Conservation (phyloP, 1,140 invertebrate species). For the Brachionus sp. region DNA sequence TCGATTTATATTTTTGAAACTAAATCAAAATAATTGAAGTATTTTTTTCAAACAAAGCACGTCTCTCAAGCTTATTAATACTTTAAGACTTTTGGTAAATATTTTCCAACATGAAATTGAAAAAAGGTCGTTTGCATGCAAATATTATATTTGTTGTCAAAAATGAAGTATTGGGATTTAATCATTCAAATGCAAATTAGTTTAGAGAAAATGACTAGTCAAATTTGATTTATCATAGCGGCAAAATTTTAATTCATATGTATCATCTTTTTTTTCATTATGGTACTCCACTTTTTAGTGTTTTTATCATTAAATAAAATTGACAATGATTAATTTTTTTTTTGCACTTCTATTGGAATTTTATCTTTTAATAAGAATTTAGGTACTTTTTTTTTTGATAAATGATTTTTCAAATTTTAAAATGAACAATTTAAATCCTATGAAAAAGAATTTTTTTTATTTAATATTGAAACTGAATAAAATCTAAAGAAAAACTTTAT, state of each 20-base stretch:
- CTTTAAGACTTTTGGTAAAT: not conserved
- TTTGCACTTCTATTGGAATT: too few relatives aligned
- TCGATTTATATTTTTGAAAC: not conserved
- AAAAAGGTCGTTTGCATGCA: not conserved
- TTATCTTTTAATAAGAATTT: too few relatives aligned
- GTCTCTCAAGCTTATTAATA: not conserved
- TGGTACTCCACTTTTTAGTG: too few relatives aligned
- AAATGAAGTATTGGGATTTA: not conserved
- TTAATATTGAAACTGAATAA: not conserved
- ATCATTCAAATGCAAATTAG: not conserved
- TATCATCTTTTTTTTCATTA: not conserved
- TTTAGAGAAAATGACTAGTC: not conserved
- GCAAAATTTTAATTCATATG: not conserved
- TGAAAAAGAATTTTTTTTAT: not conserved
- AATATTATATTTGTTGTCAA: not conserved
- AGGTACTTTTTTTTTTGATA: too few relatives aligned
- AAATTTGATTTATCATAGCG: not conserved
- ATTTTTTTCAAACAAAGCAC: not conserved
- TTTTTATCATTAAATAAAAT: too few relatives aligned
- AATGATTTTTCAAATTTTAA: too few relatives aligned
- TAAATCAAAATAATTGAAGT: not conserved
- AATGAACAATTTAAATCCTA: not conserved
- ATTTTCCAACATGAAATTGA: not conserved
- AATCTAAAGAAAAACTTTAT: not conserved
- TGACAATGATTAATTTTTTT: too few relatives aligned